Percentiles rank a stretch among this genome's conserved stretches.
Evolutionary conservation across 2,888 invertebrate genomes (phyloP).

Genomic region (Sceliomorpha sp.): DNA sequence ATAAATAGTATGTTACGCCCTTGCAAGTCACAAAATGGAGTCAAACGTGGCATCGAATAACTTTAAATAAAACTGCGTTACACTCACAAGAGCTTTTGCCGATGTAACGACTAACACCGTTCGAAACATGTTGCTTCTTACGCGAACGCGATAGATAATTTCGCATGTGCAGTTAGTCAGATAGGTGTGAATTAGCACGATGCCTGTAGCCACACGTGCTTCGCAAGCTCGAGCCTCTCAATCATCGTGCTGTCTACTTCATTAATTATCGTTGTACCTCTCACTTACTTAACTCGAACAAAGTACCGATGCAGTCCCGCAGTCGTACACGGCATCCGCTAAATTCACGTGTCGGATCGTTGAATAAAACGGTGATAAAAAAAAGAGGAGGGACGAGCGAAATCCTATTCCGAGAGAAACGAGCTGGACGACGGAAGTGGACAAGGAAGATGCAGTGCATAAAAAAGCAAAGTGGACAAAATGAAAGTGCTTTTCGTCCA

Average conservation of each 20-base stretch:
- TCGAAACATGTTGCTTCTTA: too few relatives aligned
- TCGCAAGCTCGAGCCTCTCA: neutral
- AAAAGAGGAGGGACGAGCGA: neutral
- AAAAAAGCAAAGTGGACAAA: slow-evolving; percentile 6
- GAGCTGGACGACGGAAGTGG: neutral
- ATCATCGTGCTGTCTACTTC: slow-evolving; percentile 47
- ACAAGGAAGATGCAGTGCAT: slow-evolving; percentile 2
- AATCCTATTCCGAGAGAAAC: slow-evolving; percentile 7
- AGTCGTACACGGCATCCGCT: slow-evolving; percentile 15
- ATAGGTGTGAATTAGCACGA: too few relatives aligned
- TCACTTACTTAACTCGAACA: slow-evolving; percentile 2
- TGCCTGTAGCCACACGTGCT: too few relatives aligned
- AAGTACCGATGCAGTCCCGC: slow-evolving; percentile 5
- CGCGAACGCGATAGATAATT: too few relatives aligned
- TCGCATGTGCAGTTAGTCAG: too few relatives aligned
- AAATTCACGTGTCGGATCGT: slow-evolving; percentile 25
- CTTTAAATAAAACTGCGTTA: too few relatives aligned
- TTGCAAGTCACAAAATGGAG: too few relatives aligned
- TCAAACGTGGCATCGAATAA: too few relatives aligned
- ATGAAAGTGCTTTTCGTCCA: neutral
- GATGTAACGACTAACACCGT: too few relatives aligned
- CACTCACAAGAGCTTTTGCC: too few relatives aligned
- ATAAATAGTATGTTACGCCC: too few relatives aligned
- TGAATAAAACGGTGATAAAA: slow-evolving; percentile 9
- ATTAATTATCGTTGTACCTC: slow-evolving; percentile 3